Evolutionary conservation across 2,888 invertebrate species (phyloP).

Genomic region (Cryptocheilus praepositus): DNA sequence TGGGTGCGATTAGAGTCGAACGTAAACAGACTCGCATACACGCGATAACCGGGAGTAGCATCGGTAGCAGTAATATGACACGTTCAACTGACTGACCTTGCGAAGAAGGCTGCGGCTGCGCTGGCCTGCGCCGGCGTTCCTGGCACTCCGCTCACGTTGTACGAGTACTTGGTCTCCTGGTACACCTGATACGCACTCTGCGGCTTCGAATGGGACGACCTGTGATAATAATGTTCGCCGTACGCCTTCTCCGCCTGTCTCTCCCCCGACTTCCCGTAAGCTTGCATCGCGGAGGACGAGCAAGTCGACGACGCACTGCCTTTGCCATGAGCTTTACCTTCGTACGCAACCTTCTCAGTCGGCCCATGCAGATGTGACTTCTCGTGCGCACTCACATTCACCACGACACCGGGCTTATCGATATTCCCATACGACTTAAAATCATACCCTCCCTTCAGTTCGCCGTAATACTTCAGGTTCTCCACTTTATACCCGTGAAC

Average conservation of each 20-base stretch:
- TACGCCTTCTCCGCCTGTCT: constrained; percentile 59
- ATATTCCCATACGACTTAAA: constrained; percentile 69
- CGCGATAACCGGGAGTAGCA: too few species aligned
- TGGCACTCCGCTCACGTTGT: constrained; percentile 76
- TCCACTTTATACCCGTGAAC: constrained; percentile 66
- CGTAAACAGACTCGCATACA: too few species aligned
- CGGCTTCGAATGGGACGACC: constrained; percentile 63
- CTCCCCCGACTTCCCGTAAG: constrained; percentile 50
- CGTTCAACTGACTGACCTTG: constrained; percentile 75
- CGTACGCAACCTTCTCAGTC: constrained; percentile 48
- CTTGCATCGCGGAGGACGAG: constrained; percentile 47
- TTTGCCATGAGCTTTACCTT: constrained; percentile 61
- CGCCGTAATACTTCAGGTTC: constrained; percentile 70
- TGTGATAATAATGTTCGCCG: constrained; percentile 66
- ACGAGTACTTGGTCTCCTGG: constrained; percentile 77
- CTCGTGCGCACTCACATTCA: constrained; percentile 53
- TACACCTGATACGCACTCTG: constrained; percentile 66
- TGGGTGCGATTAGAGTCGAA: too few species aligned
- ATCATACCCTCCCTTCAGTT: constrained; percentile 66
- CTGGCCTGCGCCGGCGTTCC: constrained; percentile 77
- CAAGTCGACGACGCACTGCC: constrained; percentile 36
- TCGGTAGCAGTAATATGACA: too few species aligned
- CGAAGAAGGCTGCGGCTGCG: constrained; percentile 79
- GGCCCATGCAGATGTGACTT: constrained; percentile 62
- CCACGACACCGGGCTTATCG: constrained; percentile 57